These are phyloP conservation scores for Atethmia centrago DNA, from an alignment of 2,888 invertebrate species.

Conservation along the genomic window DNA sequence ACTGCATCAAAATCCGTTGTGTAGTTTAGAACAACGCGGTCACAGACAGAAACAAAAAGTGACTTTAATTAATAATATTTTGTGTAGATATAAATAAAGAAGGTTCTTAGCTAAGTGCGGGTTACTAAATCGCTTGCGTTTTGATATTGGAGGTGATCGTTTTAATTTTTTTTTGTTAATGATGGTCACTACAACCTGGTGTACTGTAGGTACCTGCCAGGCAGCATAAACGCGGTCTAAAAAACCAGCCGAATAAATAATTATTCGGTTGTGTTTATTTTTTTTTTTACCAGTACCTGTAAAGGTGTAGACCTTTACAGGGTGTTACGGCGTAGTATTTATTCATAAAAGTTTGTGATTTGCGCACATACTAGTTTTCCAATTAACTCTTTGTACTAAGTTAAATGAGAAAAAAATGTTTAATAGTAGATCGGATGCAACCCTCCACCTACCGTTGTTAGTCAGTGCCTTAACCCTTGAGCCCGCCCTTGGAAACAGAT, in stretches of 20 bases:
- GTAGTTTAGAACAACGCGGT: not conserved
- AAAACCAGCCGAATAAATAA: no score
- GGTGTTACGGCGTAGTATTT: no score
- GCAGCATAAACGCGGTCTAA: no score
- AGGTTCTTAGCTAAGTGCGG: not conserved
- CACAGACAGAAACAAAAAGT: not conserved
- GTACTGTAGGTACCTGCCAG: no score
- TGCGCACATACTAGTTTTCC: not conserved
- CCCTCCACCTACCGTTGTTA: not conserved
- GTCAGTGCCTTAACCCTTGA: not conserved
- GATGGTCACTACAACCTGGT: no score
- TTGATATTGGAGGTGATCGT: not conserved
- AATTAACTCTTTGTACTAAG: not conserved
- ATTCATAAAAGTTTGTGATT: no score
- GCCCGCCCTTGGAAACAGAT: not conserved
- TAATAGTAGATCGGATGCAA: not conserved
- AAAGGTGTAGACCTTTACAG: no score
- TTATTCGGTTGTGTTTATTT: no score
- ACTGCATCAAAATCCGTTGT: not conserved
- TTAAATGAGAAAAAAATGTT: not conserved
- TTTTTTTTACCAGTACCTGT: no score
- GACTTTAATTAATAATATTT: not conserved
- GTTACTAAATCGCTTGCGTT: not conserved
- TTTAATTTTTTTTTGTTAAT: no score
- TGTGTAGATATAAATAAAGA: not conserved